Evolutionary conservation across 2,888 invertebrate genomes (phyloP), one percentile per base, ranked within the genome.

Genomic region (Crematogaster levior): DNA sequence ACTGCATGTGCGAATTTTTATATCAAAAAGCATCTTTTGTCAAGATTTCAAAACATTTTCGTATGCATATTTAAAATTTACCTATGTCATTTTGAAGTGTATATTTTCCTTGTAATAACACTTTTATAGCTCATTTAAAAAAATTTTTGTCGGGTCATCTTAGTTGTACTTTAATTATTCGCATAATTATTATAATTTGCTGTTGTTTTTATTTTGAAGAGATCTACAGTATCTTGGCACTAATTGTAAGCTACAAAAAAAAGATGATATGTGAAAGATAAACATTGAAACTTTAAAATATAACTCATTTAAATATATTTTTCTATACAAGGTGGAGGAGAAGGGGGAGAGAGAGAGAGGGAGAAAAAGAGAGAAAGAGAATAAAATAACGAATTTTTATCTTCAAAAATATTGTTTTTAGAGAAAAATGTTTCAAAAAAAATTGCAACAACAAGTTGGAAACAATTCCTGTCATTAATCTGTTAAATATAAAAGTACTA

Each of bases 1-100:
- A 27, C 27, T 10, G 21, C 37, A 15, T 4, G 37, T n/a, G 37
- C n/a, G 40, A 63, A 75, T 63, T 75, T 75, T 63, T 75, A n/a
- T 75, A 75, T 75, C 75, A 63, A 63, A 63, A 63, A 63, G 61
- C 34, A 63, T 63, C 65, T 75, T 63, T 75, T 75, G 5, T 40
- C 27, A 75, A 65, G 74, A 37, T 61, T 24, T 10, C 12, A 61
- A 75, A 75, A 75, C 40, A 18, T 75, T 75, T 74, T 34, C 48
- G 24, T 24, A n/a, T 46, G 65, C 15, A 53, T 53, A 48, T 75
- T 75, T 75, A 21, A 53, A 51, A 30, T 65, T n/a, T 53, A 53
- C 46, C 53, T 53, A 30, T 40, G 30, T 65, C 34, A 34, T 6
- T 34, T 3, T 37, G 46, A 75, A 75, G 51, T 75, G n/a, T 21